phyloP scores from a whole-genome alignment of 2,113 vertebrate genomes.

The Gnathonemus echidnorhynchus region DNA sequence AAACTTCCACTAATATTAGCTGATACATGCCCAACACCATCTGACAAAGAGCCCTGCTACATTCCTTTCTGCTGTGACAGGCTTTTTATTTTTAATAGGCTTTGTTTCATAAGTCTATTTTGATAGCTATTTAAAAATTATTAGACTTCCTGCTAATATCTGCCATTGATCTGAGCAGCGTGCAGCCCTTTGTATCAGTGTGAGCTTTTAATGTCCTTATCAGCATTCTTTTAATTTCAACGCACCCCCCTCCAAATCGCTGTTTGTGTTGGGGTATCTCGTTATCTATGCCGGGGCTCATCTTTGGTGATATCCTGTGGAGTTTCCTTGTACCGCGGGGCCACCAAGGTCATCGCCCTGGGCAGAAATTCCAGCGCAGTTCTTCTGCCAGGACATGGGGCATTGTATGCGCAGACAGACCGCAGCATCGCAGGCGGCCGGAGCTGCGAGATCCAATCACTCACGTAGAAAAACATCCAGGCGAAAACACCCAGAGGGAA shows the following conservation, averaged over 20 bases:
- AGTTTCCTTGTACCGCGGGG: constrained; percentile 62
- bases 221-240: constrained; percentile 75
- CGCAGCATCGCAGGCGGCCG: not conserved
- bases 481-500: not conserved
- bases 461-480: not conserved
- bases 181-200: constrained; percentile 64
- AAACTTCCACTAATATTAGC: constrained; percentile 74
- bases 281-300: constrained; percentile 62
- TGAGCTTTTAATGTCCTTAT: constrained; percentile 72
- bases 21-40: constrained; percentile 56
- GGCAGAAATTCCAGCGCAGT: constrained; percentile 64
- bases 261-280: constrained; percentile 70
- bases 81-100: constrained; percentile 38
- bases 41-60: constrained; percentile 34
- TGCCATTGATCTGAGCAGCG: constrained; percentile 64
- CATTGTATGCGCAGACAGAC: not conserved
- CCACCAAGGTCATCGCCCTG: constrained; percentile 65
- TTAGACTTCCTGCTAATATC: constrained; percentile 66
- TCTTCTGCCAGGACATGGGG: constrained; percentile 52
- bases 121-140: constrained; percentile 55
- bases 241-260: constrained; percentile 59
- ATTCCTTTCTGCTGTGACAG: constrained; percentile 45
- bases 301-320: constrained; percentile 73
- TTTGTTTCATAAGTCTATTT: constrained; percentile 55
- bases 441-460: not conserved